Percentiles rank a stretch among this genome's conserved stretches.
Evolutionary conservation across 2,113 vertebrate genomes (phyloP).

Genomic region (Ptilorrhoa leucosticta): DNA sequence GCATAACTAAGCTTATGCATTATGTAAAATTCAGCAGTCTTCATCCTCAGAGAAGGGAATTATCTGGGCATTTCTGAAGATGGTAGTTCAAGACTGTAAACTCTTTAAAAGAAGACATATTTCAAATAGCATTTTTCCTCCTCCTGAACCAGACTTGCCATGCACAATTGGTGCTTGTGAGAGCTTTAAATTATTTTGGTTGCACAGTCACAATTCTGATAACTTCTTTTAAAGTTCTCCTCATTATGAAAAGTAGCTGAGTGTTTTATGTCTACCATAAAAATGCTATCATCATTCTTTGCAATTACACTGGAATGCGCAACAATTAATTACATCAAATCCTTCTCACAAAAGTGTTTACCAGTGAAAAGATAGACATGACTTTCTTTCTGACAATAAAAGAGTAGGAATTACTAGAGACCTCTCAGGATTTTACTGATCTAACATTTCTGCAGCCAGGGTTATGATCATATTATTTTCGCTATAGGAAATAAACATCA

Average conservation of each 20-base stretch:
- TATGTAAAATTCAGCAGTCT: not conserved
- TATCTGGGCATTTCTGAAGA: not conserved
- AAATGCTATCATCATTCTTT: not conserved
- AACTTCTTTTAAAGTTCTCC: not conserved
- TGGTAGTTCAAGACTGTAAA: not conserved
- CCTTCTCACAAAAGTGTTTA: not conserved
- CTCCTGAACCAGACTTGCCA: not conserved
- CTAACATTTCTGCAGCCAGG: not conserved
- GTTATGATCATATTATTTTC: not conserved
- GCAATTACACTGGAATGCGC: not conserved
- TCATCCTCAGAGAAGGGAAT: not conserved
- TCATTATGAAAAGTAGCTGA: not conserved
- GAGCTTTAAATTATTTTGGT: not conserved
- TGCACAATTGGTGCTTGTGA: not conserved
- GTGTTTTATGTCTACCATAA: not conserved
- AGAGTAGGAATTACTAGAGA: not conserved
- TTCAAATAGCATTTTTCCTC: not conserved
- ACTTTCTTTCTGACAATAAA: not conserved
- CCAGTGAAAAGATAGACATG: not conserved
- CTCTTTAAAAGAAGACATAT: not conserved
- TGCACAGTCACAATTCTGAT: not conserved
- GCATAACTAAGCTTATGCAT: not conserved
- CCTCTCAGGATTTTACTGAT: not conserved
- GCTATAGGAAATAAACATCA: not conserved
- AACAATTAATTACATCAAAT: conserved; percentile 23